A percentile compares a stretch with the other conserved stretches of the same genome.
phyloP scores from a whole-genome alignment of 1,140 invertebrate species.

The Rhopalosiphum maidis region DNA sequence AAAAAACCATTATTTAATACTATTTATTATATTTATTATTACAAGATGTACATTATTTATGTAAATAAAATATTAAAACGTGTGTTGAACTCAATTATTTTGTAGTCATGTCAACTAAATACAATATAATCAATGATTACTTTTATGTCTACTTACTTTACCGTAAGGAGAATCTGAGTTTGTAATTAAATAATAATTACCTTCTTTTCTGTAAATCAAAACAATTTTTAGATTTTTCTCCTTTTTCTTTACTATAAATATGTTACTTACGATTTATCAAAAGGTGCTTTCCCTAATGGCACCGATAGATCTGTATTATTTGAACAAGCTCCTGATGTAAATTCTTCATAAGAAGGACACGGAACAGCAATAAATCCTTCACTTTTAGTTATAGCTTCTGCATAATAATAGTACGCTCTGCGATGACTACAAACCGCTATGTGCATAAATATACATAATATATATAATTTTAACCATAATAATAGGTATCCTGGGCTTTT shows the following conservation, averaged over 20 bases:
- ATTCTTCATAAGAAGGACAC: slow-evolving; percentile 68
- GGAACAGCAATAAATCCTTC: slow-evolving; percentile 64
- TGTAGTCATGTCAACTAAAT: neutral
- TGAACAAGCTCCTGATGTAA: slow-evolving; percentile 66
- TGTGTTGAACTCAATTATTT: neutral
- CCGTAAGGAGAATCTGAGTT: slow-evolving; percentile 57
- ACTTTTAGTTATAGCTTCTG: slow-evolving; percentile 63
- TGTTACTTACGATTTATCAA: slow-evolving; percentile 58
- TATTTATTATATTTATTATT: neutral
- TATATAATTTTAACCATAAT: neutral
- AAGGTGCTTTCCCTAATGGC: slow-evolving; percentile 56
- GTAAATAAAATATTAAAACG: neutral
- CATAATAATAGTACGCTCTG: slow-evolving; percentile 66
- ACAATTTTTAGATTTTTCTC: neutral
- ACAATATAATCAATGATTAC: neutral
- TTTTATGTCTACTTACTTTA: slow-evolving; percentile 41
- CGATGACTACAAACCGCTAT: slow-evolving; percentile 66
- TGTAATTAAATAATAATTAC: slow-evolving; percentile 58
- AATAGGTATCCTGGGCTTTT: neutral
- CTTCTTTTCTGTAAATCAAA: slow-evolving; percentile 56
- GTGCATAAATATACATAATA: slow-evolving; percentile 6
- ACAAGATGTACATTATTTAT: slow-evolving; percentile 11
- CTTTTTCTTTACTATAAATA: neutral
- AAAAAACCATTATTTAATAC: neutral
- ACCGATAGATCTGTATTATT: slow-evolving; percentile 61